Base-by-base conservation (phyloP, 2,888 invertebrate genomes). In the Drosophila melanocephala region DNA sequence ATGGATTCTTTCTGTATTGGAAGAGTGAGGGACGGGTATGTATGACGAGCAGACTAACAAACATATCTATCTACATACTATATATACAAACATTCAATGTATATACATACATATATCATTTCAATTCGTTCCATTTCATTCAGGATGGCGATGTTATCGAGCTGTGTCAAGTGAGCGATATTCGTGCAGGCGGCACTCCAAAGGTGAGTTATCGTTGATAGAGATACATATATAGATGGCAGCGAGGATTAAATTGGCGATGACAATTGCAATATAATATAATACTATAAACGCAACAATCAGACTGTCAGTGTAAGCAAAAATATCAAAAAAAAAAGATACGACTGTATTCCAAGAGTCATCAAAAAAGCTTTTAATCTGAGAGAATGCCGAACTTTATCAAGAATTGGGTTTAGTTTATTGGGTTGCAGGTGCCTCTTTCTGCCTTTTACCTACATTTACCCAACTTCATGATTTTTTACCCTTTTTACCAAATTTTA, bases 61-160 rank as follows among this genome's bases (percentile, higher is more conserved):
- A 32, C 10, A 28, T 26, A 19, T 26, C 22, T 14, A 16, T 0
- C 22, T 16, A 16, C 4, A 16, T 4, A 26, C 22, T 16, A 4
- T 16, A 16, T 47, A 47, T 7, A 44, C 14, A 44, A 22, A 12
- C 7, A 47, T 14, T 22, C 44, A 56, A 30, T 39, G 7, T 26
- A 19, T 6, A 5, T n/a, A 44, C 35, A n/a, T 22, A n/a, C 19
- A 26, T 56, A 19, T 12, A n/a, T 26, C 26, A 42, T 67, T 35
- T 42, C 1, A 28, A 22, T 30, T 47, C 19, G 9, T 55, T 32
- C 53, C 30, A 12, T 10, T 19, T 39, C n/a, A 14, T 30, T 33
- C 94, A 99, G 98, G 99, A 99, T 93, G 99, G 99, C 59, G 99
- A 99, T 94, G 98, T 99, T 82, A 96, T 99, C 91, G 99, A 99